Evolutionary conservation across 2,113 vertebrate genomes (phyloP), one percentile per base, ranked within the genome.

Genomic region (Hucho hucho): DNA sequence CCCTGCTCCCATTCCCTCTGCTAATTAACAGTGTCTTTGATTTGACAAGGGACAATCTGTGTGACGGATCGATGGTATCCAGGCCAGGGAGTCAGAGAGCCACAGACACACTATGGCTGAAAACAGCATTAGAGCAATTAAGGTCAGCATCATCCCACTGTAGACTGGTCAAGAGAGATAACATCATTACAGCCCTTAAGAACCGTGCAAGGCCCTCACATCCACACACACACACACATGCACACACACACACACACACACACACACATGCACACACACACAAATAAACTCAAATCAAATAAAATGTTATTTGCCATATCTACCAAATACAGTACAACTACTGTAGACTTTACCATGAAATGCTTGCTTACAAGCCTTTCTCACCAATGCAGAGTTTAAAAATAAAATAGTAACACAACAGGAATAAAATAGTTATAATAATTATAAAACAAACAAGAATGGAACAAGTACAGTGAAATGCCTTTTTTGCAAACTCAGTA

Each of bases 51-150:
- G 43, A 61, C 2, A n/a, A 72, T 76, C 76, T 20, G 71, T 58
- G 26, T 84, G 79, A 80, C 58, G 56, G 77, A 77, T 78, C 78
- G 67, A 72, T 29, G 5, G 5, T 43, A 82, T 85, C 78, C 28
- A 74, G 69, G 75, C 66, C 73, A 66, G 25, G 56, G 49, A 78
- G 32, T 9, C 32, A 37, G 6, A 9, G 32, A 9, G 47, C 12
- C 14, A 14, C 47, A 49, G 47, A 53, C 14, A 18, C 47, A 53
- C 79, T 85, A 80, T 81, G 84, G 79, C 75, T 77, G 73, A 76
- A 75, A 71, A 83, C 47, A 80, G 83, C 91, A 91, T 90, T 89
- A 91, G 79, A 77, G 72, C 89, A 90, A 91, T 91, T 91, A 90
- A 87, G 88, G 89, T 92, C 92, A 93, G 82, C 65, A 75, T 71